Evolutionary conservation across 2,888 invertebrate genomes (phyloP).

Genomic region (Pollenia angustigena): DNA sequence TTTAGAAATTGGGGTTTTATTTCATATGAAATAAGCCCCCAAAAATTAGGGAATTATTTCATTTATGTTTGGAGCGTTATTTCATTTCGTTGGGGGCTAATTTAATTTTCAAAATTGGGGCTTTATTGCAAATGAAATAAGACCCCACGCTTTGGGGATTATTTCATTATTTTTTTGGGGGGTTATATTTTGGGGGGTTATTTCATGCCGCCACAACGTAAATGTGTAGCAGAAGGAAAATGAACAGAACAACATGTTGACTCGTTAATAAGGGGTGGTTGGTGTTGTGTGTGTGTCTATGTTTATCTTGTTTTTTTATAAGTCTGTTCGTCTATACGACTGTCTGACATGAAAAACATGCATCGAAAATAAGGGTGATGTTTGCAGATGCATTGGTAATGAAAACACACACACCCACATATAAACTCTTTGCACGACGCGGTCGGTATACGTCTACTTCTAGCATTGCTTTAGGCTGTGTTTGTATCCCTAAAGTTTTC

Average conservation of each 20-base stretch:
- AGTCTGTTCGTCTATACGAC: background rate
- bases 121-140: too few species aligned
- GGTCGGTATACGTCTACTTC: background rate
- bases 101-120: too few species aligned
- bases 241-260: slow-evolving; percentile 55
- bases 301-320: background rate
- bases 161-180: too few species aligned
- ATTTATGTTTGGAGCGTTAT: too few species aligned
- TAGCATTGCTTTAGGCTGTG: background rate
- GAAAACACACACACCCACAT: background rate
- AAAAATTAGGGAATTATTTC: too few species aligned
- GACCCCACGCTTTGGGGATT: too few species aligned
- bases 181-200: too few species aligned
- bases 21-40: too few species aligned
- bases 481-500: slow-evolving; percentile 17
- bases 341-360: slow-evolving; percentile 25
- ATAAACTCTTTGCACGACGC: background rate
- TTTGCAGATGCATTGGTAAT: slow-evolving; percentile 26
- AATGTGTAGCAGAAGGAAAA: background rate
- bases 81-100: too few species aligned
- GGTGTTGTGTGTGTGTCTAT: slow-evolving; percentile 4
- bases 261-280: slow-evolving; percentile 66
- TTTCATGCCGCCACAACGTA: too few species aligned
- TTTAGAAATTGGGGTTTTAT: too few species aligned
- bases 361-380: slow-evolving; percentile 48